A percentile compares a stretch with the other conserved stretches of the same genome.
These are phyloP conservation scores for Copsychus sechellarum DNA, from an alignment of 2,113 vertebrate species.

Conservation along the genomic window DNA sequence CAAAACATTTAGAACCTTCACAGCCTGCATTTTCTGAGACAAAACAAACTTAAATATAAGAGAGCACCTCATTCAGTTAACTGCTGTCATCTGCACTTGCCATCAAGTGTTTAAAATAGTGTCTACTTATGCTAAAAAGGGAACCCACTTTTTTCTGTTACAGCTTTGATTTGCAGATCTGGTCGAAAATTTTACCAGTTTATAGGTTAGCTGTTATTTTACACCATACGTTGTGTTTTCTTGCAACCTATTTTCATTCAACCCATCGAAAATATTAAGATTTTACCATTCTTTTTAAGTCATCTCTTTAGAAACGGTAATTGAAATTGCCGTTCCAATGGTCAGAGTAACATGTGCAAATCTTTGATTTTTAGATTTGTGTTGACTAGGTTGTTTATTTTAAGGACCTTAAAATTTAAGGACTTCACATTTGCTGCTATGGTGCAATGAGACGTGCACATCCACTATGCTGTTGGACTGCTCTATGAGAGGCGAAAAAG, in stretches of 20 bases:
- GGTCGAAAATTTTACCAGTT: neutral
- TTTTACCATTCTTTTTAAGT: fast-evolving
- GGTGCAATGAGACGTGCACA: neutral
- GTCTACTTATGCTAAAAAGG: neutral
- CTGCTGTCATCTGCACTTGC: neutral
- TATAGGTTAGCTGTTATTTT: neutral
- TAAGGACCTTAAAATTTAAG: neutral
- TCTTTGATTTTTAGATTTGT: neutral
- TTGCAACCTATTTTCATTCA: neutral
- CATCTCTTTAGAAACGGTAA: neutral
- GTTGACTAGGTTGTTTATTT: neutral
- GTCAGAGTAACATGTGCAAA: neutral
- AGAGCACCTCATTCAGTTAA: fast-evolving
- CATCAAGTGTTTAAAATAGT: neutral
- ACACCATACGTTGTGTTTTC: neutral
- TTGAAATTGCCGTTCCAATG: neutral
- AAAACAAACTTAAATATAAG: neutral
- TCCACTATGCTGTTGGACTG: neutral
- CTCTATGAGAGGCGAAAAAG: neutral
- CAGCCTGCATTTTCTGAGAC: neutral
- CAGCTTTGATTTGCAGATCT: neutral
- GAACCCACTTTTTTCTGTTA: neutral
- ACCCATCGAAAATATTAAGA: neutral
- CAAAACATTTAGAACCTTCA: neutral
- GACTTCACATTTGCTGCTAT: neutral